Conservation (phyloP, 64 coral and sea anemone species). For the Exaiptasia diaphana region DNA sequence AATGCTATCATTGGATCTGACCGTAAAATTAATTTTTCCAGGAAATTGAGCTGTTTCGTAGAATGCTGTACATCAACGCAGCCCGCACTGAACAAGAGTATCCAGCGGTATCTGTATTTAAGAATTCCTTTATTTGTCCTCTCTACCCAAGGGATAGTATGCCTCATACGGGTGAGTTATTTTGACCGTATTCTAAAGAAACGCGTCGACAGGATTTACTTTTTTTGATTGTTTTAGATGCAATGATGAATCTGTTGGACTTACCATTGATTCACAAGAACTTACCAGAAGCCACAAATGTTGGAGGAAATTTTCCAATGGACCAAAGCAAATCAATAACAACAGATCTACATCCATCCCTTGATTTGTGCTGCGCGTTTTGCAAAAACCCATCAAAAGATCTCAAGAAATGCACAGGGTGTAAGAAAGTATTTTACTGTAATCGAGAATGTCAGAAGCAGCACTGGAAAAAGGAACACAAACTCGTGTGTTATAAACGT, state of each 20-base stretch:
- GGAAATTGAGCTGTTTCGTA: conserved; percentile 40
- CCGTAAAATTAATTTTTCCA: background rate
- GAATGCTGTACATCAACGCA: conserved; percentile 44
- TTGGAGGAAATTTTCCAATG: background rate
- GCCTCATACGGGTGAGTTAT: background rate
- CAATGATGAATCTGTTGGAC: no score
- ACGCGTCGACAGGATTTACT: background rate
- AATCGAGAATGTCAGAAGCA: conserved; percentile 19
- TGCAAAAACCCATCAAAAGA: background rate
- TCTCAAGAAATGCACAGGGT: conserved; percentile 35
- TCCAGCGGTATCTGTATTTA: background rate
- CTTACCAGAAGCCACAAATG: no score
- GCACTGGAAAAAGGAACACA: conserved; percentile 26
- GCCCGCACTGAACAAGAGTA: conserved; percentile 7
- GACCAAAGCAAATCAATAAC: background rate
- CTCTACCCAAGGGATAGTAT: conserved; percentile 19
- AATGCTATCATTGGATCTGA: background rate
- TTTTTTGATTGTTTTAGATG: no score
- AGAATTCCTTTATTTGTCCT: conserved; percentile 24
- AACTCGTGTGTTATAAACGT: conserved; percentile 8
- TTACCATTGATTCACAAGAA: no score
- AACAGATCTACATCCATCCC: background rate
- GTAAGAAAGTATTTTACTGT: conserved; percentile 37
- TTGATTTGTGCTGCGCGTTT: background rate
- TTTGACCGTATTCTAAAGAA: background rate